Conservation (phyloP, 2,888 invertebrate genomes). For the Tinea semifulvella region DNA sequence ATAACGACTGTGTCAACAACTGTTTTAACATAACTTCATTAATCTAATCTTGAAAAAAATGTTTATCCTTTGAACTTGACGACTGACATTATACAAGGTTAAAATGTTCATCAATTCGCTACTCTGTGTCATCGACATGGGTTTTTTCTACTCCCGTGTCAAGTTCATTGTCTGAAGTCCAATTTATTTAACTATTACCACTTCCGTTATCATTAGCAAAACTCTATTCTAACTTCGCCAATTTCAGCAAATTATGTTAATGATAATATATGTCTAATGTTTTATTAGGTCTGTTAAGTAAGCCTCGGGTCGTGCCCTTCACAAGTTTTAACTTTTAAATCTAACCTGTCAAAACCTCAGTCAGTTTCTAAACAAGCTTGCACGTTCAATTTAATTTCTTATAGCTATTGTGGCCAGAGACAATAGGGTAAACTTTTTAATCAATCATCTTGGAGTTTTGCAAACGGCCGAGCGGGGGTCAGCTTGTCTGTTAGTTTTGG, state of each 20-base stretch:
- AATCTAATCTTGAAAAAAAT: too few relatives aligned
- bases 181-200: neutral
- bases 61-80: too few relatives aligned
- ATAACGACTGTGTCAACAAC: too few relatives aligned
- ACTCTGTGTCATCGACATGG: constrained; percentile 5
- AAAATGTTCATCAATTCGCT: constrained; percentile 3
- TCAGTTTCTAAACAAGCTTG: constrained; percentile 14
- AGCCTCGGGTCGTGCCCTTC: constrained; percentile 2
- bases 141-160: constrained; percentile 8
- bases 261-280: neutral
- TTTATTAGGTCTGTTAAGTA: neutral
- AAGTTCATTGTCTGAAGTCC: constrained; percentile 11
- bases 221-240: neutral
- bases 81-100: constrained; percentile 6
- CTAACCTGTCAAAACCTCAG: constrained; percentile 11
- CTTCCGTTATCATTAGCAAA: constrained; percentile 3
- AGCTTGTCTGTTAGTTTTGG: constrained; percentile 34
- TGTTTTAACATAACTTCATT: constrained; percentile 1
- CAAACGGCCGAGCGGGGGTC: constrained; percentile 23
- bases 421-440: constrained; percentile 54
- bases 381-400: constrained; percentile 34
- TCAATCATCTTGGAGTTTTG: constrained; percentile 32
- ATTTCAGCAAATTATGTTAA: neutral
- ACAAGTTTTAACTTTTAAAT: constrained; percentile 1
- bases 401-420: constrained; percentile 36